phyloP scores from a whole-genome alignment of 2,888 invertebrate genomes.

The Dromius quadrimaculatus region DNA sequence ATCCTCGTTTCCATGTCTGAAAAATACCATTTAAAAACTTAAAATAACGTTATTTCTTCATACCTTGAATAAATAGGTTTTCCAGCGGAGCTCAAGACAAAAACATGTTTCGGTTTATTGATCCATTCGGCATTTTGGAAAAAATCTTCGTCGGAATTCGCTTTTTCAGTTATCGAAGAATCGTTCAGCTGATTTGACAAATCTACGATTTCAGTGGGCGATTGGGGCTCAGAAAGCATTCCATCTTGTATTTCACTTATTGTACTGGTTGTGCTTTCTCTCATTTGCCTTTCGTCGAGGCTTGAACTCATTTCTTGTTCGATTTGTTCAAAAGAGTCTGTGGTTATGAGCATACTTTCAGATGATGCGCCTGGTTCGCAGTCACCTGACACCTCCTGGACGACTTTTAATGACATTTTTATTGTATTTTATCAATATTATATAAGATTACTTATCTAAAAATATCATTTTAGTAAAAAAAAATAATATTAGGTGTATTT shows the following conservation, averaged over 20 bases:
- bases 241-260: conserved; percentile 73
- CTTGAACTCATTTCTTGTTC: conserved; percentile 76
- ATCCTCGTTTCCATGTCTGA: conserved; percentile 91
- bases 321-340: conserved; percentile 79
- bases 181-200: conserved; percentile 59
- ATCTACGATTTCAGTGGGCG: conserved; percentile 57
- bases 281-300: conserved; percentile 71
- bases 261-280: conserved; percentile 70
- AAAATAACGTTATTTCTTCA: conserved; percentile 53
- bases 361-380: conserved; percentile 72
- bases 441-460: conserved; percentile 9
- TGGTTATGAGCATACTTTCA: conserved; percentile 79
- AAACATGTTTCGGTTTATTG: conserved; percentile 89
- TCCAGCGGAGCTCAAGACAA: conserved; percentile 94
- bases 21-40: conserved; percentile 8
- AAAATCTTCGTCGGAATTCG: conserved; percentile 72
- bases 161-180: conserved; percentile 55
- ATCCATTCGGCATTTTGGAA: conserved; percentile 81
- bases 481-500: neutral
- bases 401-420: conserved; percentile 42
- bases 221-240: conserved; percentile 58
- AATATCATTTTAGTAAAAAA: neutral
- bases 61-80: conserved; percentile 96
- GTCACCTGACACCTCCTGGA: conserved; percentile 43
- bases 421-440: conserved; percentile 10